Conservation (phyloP, 1,140 invertebrate species). For the Musca domestica region DNA sequence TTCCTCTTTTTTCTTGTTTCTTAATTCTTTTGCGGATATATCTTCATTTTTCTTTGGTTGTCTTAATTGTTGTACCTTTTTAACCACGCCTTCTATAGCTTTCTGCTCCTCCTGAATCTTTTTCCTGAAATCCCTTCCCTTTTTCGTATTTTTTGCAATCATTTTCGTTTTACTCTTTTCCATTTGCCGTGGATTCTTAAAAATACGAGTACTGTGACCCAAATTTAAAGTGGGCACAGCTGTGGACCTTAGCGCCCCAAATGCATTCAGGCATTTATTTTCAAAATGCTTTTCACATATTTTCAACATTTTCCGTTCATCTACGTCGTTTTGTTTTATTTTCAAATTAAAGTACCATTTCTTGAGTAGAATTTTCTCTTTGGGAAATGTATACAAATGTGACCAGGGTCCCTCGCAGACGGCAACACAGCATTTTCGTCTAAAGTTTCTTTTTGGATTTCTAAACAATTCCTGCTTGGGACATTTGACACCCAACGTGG, state of each 20-base stretch:
- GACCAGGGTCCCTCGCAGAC: background rate
- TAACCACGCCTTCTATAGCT: background rate
- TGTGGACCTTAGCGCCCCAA: background rate
- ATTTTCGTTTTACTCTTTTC: background rate
- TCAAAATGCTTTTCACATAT: conserved; percentile 4
- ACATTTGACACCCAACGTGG: background rate
- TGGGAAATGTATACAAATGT: background rate
- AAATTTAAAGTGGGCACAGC: background rate
- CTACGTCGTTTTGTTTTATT: background rate
- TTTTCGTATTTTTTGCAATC: too few species aligned
- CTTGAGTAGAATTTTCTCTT: background rate
- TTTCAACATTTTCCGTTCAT: background rate
- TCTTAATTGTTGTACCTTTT: background rate
- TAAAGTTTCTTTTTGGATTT: background rate
- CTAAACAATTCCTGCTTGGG: background rate
- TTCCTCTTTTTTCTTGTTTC: background rate
- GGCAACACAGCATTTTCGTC: conserved; percentile 15
- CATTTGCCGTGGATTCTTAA: background rate
- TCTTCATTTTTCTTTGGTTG: background rate
- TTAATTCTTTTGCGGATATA: background rate
- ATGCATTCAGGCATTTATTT: background rate
- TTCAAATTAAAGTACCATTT: conserved; percentile 28
- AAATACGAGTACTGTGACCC: background rate
- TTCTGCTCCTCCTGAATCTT: background rate
- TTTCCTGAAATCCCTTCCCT: too few species aligned